These are phyloP conservation scores for Acanthisitta chloris DNA, from an alignment of 2,113 vertebrate species.

Conservation along the genomic window DNA sequence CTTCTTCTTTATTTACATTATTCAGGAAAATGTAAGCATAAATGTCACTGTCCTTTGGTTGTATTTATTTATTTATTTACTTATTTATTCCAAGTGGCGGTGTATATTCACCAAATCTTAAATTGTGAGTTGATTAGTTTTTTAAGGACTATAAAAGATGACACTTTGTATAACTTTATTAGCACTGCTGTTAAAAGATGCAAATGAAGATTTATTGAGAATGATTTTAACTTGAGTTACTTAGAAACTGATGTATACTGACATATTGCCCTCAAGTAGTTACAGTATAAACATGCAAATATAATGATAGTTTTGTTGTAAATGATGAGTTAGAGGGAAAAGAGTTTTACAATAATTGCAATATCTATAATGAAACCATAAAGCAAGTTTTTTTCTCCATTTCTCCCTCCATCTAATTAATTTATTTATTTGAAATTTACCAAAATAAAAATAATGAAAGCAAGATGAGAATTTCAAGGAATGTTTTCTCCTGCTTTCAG, in stretches of 20 bases:
- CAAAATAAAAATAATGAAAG: background rate
- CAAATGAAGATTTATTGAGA: slow-evolving; percentile 44
- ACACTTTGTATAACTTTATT: slow-evolving; percentile 34
- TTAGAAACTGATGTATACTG: slow-evolving; percentile 65
- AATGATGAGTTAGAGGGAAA: background rate
- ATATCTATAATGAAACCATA: slow-evolving; percentile 29
- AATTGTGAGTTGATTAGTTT: slow-evolving; percentile 23
- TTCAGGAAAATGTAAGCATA: slow-evolving; percentile 43
- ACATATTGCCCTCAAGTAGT: slow-evolving; percentile 40
- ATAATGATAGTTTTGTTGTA: slow-evolving; percentile 27
- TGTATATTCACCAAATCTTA: slow-evolving; percentile 49
- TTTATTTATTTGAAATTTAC: slow-evolving; percentile 51
- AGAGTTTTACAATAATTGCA: slow-evolving; percentile 32
- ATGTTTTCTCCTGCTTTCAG: slow-evolving; percentile 7
- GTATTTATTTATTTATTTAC: slow-evolving; percentile 65
- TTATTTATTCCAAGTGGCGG: slow-evolving; percentile 56
- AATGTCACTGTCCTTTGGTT: slow-evolving; percentile 31
- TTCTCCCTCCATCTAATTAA: background rate
- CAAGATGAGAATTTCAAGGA: slow-evolving; percentile 27
- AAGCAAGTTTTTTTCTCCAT: slow-evolving; percentile 18
- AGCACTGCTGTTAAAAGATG: slow-evolving; percentile 30
- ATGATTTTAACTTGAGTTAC: slow-evolving; percentile 64
- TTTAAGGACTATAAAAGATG: slow-evolving; percentile 24
- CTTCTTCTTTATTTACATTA: slow-evolving; percentile 32
- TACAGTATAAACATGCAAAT: slow-evolving; percentile 53